Conservation (phyloP, 2,113 vertebrate genomes). For the Heterocephalus glaber region DNA sequence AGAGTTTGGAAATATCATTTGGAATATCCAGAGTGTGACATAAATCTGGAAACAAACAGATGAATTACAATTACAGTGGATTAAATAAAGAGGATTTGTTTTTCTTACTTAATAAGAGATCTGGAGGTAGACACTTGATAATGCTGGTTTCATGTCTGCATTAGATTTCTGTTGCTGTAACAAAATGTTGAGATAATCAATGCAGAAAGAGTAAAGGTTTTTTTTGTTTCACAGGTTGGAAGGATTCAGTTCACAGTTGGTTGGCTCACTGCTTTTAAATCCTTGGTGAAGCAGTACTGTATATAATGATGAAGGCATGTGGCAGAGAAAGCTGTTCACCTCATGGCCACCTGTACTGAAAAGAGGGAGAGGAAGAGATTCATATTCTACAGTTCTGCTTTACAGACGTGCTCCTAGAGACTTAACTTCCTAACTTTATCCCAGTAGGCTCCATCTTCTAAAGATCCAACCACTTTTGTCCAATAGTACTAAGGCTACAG, state of each 20-base stretch:
- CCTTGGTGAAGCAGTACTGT: not conserved
- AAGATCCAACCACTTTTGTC: not conserved
- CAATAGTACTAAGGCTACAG: not conserved
- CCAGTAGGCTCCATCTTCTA: not conserved
- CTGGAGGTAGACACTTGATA: not conserved
- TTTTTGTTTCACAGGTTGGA: not conserved
- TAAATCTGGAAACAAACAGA: not conserved
- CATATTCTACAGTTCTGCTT: not conserved
- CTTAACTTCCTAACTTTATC: not conserved
- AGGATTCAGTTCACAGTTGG: not conserved
- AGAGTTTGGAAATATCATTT: constrained; percentile 32
- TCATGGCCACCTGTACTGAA: not conserved
- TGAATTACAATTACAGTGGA: not conserved
- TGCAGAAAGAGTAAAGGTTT: not conserved
- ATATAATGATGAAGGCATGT: not conserved
- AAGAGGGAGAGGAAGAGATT: not conserved
- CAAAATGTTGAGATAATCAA: not conserved
- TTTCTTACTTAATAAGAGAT: not conserved
- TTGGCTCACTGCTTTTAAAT: not conserved
- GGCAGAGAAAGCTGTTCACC: not conserved
- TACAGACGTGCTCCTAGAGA: not conserved
- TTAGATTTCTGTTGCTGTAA: not conserved
- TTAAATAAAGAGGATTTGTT: not conserved
- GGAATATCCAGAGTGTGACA: not conserved
- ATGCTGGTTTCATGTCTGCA: not conserved